Conservation (phyloP, 2,888 invertebrate species). For the Oxystoma pomonae region DNA sequence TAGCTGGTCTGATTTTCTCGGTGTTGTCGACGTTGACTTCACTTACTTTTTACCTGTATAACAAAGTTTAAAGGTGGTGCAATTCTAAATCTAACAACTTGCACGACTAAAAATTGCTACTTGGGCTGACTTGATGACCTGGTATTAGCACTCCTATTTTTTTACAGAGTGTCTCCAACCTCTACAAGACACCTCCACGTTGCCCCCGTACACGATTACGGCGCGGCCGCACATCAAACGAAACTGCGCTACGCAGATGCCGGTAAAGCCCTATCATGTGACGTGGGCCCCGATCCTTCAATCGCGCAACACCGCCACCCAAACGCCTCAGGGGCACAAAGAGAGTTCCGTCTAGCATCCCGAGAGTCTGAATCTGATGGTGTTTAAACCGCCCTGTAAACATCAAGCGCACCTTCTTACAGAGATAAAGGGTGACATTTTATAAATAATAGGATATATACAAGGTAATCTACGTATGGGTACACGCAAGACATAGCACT, state of each 20-base stretch:
- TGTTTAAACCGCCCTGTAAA: background rate
- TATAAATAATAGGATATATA: too few species aligned
- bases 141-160: background rate
- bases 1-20: too few species aligned
- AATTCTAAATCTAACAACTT: too few species aligned
- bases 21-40: too few species aligned
- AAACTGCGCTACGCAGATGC: conserved; percentile 48
- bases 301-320: conserved; percentile 47
- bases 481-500: too few species aligned
- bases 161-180: background rate
- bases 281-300: conserved; percentile 48
- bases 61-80: too few species aligned
- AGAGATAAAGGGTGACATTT: background rate
- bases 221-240: conserved; percentile 45
- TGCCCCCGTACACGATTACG: conserved; percentile 45
- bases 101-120: too few species aligned
- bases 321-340: conserved; percentile 47
- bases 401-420: background rate
- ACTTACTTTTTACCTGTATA: too few species aligned
- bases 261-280: conserved; percentile 48
- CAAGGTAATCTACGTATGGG: too few species aligned
- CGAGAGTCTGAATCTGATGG: background rate
- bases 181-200: conserved; percentile 36
- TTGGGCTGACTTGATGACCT: too few species aligned
- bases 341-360: conserved; percentile 46